A percentile compares a stretch with the other conserved stretches of the same genome.
phyloP scores from a whole-genome alignment of 1,140 invertebrate species.

The Drosophila kikkawai region DNA sequence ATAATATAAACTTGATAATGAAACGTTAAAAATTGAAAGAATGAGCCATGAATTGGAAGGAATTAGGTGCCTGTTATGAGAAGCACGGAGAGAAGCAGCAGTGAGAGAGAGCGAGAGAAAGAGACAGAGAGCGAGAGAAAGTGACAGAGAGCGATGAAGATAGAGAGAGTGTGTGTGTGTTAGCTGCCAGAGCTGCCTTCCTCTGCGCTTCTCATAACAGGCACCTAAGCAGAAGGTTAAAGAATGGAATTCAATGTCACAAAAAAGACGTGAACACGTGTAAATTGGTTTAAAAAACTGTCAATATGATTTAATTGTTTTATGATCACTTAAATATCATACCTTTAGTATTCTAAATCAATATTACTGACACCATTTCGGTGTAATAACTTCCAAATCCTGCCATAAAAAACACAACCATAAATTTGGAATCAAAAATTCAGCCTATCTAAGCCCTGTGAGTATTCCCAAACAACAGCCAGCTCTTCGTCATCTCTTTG shows the following conservation, averaged over 20 bases:
- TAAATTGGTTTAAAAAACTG: too few relatives aligned
- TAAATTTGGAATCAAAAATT: constrained; percentile 1
- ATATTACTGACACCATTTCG: not conserved
- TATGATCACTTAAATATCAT: too few relatives aligned
- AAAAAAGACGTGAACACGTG: too few relatives aligned
- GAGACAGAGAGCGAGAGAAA: too few relatives aligned
- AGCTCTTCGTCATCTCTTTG: constrained; percentile 29
- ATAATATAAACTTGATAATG: not conserved
- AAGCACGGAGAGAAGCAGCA: not conserved
- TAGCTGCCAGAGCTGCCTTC: not conserved
- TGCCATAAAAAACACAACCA: not conserved
- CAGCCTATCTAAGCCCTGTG: not conserved
- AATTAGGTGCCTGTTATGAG: not conserved
- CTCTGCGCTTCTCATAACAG: not conserved
- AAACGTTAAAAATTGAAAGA: not conserved
- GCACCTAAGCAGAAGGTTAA: too few relatives aligned
- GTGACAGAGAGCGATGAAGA: too few relatives aligned
- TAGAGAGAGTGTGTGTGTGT: too few relatives aligned
- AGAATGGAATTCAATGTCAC: too few relatives aligned
- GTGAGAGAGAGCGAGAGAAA: too few relatives aligned
- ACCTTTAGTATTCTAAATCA: too few relatives aligned
- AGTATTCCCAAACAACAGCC: constrained; percentile 2
- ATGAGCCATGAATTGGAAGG: too few relatives aligned
- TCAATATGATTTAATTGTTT: not conserved
- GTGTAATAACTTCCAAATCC: not conserved